Conservation (phyloP, 1,140 invertebrate species). For the Musca vetustissima region DNA sequence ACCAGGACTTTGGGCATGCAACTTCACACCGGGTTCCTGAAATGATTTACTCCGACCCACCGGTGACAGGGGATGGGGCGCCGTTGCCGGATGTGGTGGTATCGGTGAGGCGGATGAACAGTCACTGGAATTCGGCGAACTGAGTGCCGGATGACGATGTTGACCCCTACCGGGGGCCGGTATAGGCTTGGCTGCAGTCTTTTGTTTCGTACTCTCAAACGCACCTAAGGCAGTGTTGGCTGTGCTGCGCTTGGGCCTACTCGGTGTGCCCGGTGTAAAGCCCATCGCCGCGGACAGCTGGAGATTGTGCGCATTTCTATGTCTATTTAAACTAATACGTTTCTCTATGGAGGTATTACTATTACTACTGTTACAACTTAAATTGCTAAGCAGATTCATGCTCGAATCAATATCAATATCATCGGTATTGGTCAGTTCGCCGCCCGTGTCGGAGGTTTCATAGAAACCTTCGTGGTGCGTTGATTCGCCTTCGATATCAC, state of each 20-base stretch:
- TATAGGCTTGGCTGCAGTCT: slow-evolving; percentile 49
- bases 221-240: slow-evolving; percentile 30
- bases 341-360: slow-evolving; percentile 40
- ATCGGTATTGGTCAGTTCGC: slow-evolving; percentile 50
- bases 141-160: slow-evolving; percentile 37
- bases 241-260: neutral
- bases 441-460: slow-evolving; percentile 51
- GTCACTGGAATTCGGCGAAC: slow-evolving; percentile 52
- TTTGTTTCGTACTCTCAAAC: slow-evolving; percentile 38
- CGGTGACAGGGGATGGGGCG: slow-evolving; percentile 34
- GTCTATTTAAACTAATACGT: slow-evolving; percentile 31
- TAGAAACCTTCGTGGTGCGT: slow-evolving; percentile 47
- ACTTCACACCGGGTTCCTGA: slow-evolving; percentile 45
- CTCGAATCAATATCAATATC: slow-evolving; percentile 50
- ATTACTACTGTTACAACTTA: slow-evolving; percentile 56
- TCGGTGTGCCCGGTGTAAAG: neutral
- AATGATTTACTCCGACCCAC: slow-evolving; percentile 54
- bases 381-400: slow-evolving; percentile 52
- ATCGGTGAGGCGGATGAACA: slow-evolving; percentile 45
- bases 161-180: slow-evolving; percentile 39
- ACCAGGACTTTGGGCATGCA: slow-evolving; percentile 23
- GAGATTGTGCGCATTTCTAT: slow-evolving; percentile 28
- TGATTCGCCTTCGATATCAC: slow-evolving; percentile 44
- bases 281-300: slow-evolving; percentile 1
- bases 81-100: slow-evolving; percentile 19